Conservation (phyloP, 23 tunicate genomes). For the Trididemnum nubilum region DNA sequence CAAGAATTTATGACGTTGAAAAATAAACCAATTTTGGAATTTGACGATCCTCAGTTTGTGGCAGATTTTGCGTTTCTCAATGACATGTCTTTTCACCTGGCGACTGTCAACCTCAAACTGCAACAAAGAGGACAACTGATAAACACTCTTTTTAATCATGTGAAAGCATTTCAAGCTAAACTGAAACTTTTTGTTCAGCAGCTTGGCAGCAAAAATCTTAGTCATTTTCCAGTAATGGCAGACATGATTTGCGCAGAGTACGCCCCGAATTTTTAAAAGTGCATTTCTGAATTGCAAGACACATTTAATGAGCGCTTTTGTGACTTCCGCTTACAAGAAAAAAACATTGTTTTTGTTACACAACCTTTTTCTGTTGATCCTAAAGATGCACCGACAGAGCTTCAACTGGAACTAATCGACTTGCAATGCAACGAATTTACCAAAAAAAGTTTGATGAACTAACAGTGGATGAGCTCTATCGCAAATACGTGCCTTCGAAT, state of each 20-base stretch:
- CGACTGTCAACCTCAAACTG: slow-evolving; percentile 13
- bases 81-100: slow-evolving; percentile 11
- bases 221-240: slow-evolving; percentile 21
- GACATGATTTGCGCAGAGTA: slow-evolving; percentile 18
- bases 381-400: slow-evolving; percentile 17
- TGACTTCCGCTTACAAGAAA: slow-evolving; percentile 21
- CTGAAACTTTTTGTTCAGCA: slow-evolving; percentile 25
- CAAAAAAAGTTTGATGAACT: slow-evolving; percentile 10
- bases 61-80: slow-evolving; percentile 8
- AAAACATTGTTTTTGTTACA: slow-evolving; percentile 18
- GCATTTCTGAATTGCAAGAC: slow-evolving; percentile 29
- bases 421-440: too few species aligned
- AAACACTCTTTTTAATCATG: slow-evolving; percentile 10
- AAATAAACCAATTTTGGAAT: neutral
- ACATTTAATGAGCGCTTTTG: slow-evolving; percentile 24
- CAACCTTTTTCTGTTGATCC: slow-evolving; percentile 32
- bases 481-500: slow-evolving; percentile 12
- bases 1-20: slow-evolving; percentile 1
- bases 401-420: slow-evolving; percentile 35
- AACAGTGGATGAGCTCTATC: neutral
- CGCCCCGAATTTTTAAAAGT: slow-evolving; percentile 26
- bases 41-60: neutral
- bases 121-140: slow-evolving; percentile 21
- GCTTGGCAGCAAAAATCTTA: neutral
- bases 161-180: slow-evolving; percentile 22